These are phyloP conservation scores for Heliconius hewitsoni DNA, from an alignment of 1,140 invertebrate genomes.

Conservation along the genomic window DNA sequence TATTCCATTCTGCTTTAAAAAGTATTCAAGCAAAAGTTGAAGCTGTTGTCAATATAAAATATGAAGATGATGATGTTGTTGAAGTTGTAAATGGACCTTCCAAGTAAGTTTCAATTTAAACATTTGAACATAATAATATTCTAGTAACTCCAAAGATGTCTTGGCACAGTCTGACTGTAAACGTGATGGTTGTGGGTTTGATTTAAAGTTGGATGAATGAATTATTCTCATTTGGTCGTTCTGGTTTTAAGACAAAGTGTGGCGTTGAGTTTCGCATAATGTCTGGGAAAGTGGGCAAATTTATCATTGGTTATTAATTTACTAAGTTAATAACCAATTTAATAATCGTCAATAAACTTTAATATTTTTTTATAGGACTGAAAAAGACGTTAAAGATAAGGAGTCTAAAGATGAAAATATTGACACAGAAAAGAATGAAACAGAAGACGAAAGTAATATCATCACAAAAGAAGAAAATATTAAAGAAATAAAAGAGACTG, in stretches of 20 bases:
- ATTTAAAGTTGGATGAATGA: too few species aligned
- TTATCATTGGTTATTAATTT: neutral
- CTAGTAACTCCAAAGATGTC: neutral
- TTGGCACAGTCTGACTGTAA: neutral
- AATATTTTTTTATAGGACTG: constrained; percentile 12
- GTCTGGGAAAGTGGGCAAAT: too few species aligned
- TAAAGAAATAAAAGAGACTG: constrained; percentile 39
- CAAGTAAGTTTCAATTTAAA: constrained; percentile 57
- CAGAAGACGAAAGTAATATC: constrained; percentile 27
- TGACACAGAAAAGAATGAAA: constrained; percentile 39
- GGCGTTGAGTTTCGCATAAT: too few species aligned
- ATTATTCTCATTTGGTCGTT: too few species aligned
- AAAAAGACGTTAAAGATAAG: constrained; percentile 34
- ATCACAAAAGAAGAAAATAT: constrained; percentile 36
- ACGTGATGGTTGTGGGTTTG: neutral
- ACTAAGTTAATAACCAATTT: neutral
- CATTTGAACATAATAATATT: neutral
- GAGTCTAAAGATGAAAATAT: constrained; percentile 17
- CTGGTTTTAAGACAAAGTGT: too few species aligned
- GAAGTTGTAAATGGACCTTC: constrained; percentile 71
- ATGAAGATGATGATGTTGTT: constrained; percentile 74
- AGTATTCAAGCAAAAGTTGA: constrained; percentile 74
- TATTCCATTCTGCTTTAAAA: constrained; percentile 75
- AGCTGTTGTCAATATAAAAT: constrained; percentile 76
- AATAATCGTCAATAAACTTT: neutral